These are phyloP conservation scores for Micronisus gabar DNA, from an alignment of 2,113 vertebrate species.

Conservation along the genomic window DNA sequence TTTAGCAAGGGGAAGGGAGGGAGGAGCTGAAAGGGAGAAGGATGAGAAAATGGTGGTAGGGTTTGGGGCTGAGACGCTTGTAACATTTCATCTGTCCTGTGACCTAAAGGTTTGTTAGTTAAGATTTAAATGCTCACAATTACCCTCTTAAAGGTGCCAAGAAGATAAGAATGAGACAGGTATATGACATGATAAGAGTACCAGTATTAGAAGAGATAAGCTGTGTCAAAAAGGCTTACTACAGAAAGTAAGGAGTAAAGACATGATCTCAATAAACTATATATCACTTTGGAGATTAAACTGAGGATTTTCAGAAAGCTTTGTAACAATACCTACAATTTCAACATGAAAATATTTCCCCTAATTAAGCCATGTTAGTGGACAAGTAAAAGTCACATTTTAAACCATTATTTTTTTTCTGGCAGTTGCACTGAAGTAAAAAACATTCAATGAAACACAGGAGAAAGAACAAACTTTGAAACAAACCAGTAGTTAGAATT, in stretches of 20 bases:
- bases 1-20: not conserved
- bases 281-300: not conserved
- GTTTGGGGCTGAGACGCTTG: not conserved
- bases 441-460: not conserved
- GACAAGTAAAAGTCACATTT: not conserved
- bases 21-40: not conserved
- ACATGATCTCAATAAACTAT: not conserved
- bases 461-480: not conserved
- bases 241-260: not conserved
- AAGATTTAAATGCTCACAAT: not conserved
- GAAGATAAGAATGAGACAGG: not conserved
- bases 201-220: not conserved
- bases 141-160: not conserved
- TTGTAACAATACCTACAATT: not conserved
- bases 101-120: not conserved
- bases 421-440: not conserved
- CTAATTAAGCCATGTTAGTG: not conserved
- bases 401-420: not conserved
- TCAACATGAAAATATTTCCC: not conserved
- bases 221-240: not conserved
- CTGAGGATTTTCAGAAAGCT: not conserved
- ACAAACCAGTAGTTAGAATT: not conserved
- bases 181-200: not conserved
- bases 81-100: not conserved
- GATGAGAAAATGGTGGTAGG: accelerated